Percentiles rank a stretch among this genome's conserved stretches.
These are phyloP conservation scores for Standfussiana lucernea DNA, from an alignment of 2,888 invertebrate species.

Conservation along the genomic window DNA sequence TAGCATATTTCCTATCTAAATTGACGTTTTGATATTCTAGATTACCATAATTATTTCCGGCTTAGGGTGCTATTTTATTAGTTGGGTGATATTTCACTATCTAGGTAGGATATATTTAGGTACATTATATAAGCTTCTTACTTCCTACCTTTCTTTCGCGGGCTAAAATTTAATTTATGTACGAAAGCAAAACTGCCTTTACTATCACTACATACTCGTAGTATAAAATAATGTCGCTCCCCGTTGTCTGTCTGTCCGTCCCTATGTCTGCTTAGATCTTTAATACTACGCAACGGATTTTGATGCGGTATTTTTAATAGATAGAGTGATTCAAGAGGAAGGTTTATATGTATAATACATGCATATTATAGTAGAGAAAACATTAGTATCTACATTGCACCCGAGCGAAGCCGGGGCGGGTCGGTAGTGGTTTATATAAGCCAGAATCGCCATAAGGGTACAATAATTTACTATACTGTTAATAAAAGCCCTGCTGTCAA, in stretches of 20 bases:
- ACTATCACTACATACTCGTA: too few species aligned
- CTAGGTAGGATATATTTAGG: background rate
- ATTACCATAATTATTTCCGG: slow-evolving; percentile 5
- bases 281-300: too few species aligned
- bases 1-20: background rate
- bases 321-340: too few species aligned
- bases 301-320: too few species aligned
- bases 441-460: background rate
- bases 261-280: too few species aligned
- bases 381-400: too few species aligned
- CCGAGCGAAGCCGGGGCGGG: too few species aligned
- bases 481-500: background rate
- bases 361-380: too few species aligned
- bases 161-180: background rate
- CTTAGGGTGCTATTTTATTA: background rate
- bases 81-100: background rate
- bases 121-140: background rate
- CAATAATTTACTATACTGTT: background rate
- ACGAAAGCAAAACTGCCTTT: background rate
- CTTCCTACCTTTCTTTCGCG: background rate
- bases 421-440: too few species aligned
- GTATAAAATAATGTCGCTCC: too few species aligned
- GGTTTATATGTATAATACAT: too few species aligned
- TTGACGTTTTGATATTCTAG: background rate
- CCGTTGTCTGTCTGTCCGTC: too few species aligned